These are phyloP conservation scores for Hesperophylax magnus DNA, from an alignment of 1,140 invertebrate genomes.

Conservation along the genomic window DNA sequence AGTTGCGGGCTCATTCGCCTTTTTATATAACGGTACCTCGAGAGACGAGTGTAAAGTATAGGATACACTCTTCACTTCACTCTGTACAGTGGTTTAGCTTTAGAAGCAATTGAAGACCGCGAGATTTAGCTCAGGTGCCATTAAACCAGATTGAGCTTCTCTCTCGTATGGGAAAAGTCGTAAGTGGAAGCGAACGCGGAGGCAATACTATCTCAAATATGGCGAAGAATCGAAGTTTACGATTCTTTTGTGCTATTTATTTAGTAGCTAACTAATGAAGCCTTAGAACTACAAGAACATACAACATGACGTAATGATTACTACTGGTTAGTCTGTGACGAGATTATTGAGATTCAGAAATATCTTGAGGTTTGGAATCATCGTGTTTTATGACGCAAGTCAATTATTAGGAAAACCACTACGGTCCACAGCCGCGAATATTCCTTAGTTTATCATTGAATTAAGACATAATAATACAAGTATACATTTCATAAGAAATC, in stretches of 20 bases:
- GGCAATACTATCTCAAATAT: not conserved
- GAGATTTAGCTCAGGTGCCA: slow-evolving; percentile 8
- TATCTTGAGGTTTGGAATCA: no score
- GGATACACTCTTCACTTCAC: no score
- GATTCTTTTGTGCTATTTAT: not conserved
- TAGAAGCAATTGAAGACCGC: slow-evolving; percentile 7
- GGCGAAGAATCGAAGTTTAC: not conserved
- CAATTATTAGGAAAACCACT: no score
- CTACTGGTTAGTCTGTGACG: no score
- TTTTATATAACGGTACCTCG: slow-evolving; percentile 1
- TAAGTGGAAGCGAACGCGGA: not conserved
- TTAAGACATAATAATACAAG: no score
- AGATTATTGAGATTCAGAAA: no score
- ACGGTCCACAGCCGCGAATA: no score
- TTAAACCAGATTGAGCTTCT: slow-evolving; percentile 14
- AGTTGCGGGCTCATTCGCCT: not conserved
- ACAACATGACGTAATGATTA: no score
- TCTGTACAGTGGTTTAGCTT: not conserved
- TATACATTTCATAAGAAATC: no score
- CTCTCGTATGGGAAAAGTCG: slow-evolving; percentile 6
- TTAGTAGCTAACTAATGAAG: not conserved
- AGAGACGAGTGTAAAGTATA: not conserved
- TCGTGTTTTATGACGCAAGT: no score
- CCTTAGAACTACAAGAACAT: no score
- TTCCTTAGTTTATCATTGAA: no score